Conservation (phyloP, 1,140 invertebrate genomes). For the Drosophila cardini region DNA sequence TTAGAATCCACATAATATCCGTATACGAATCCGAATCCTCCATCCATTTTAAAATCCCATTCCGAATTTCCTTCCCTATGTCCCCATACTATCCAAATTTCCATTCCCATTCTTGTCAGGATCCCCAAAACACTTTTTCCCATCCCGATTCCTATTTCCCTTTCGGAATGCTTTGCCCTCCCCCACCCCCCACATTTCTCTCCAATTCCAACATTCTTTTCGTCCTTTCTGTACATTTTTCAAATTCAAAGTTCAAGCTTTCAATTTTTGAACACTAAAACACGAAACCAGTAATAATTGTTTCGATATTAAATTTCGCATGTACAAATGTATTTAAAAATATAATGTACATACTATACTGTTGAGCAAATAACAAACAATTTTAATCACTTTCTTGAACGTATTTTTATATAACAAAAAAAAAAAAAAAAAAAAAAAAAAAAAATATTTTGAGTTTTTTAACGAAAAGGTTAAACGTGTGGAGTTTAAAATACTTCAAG, state of each 20-base stretch:
- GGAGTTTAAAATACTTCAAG: no score
- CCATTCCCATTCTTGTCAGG: no score
- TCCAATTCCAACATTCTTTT: not conserved
- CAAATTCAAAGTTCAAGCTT: slow-evolving; percentile 41
- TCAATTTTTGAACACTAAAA: slow-evolving; percentile 26
- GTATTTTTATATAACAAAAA: no score
- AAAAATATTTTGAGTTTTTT: no score
- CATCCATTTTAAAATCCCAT: not conserved
- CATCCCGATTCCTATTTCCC: not conserved
- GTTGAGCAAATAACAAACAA: slow-evolving; percentile 4
- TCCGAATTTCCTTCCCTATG: not conserved
- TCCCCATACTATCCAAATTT: not conserved
- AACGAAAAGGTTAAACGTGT: no score
- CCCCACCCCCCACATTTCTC: not conserved
- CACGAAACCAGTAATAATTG: slow-evolving; percentile 18
- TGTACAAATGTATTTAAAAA: slow-evolving; percentile 15
- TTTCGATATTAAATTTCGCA: slow-evolving; percentile 43
- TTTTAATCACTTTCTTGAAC: no score
- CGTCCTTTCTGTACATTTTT: slow-evolving; percentile 5
- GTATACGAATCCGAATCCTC: not conserved
- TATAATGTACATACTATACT: slow-evolving; percentile 16
- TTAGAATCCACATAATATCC: not conserved
- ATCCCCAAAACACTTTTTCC: no score
- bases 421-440: no score
- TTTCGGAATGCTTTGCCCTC: not conserved